Base-by-base conservation (phyloP, 1,140 invertebrate species). In the Plectus sambesii region DNA sequence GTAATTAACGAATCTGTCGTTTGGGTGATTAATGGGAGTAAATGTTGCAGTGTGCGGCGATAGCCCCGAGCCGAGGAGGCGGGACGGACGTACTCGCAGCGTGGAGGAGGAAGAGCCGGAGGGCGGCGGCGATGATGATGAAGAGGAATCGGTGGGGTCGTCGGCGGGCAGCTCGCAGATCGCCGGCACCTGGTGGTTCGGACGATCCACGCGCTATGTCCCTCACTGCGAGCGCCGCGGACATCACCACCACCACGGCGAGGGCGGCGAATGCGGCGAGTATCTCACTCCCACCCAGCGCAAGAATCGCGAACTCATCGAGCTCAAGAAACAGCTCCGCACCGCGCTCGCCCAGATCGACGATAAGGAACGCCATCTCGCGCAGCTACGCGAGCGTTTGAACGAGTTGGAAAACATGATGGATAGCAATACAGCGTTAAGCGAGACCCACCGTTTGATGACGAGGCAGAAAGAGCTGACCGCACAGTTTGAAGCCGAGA, bases 161-260 rank as follows among this genome's bases (percentile, higher is more conserved):
- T 62, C 62, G 2, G 55, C 45, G 33, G 51, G 60, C 33, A 60
- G 57, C 40, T 64, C 62, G 9, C 51, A 59, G 12, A 65, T 65
- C 26, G 62, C 56, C 15, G 64, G 64, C 15, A 64, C 66, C 33
- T 66, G 63, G 63, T 66, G 63, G 63, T 61, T 57, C 44, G 63
- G 65, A 67, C 36, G 60, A 62, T 42, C 61, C 56, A 24, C 56
- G 59, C 51, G 63, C 55, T 63, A 53, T 30, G 51, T 66, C n/a
- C 42, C 63, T 26, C 63, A 66, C 46, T 66, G 63, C 44, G 61
- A 68, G 38, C 23, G 42, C 22, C 36, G 27, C 17, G 29, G 17
- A 19, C 46, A 50, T 6, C 9, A 48, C 17, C 42, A 49, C 27
- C 38, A 33, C 23, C 26, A 42, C 9, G 29, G 23, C 5, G 36